phyloP scores from a whole-genome alignment of 2,888 invertebrate genomes.

The Lasioglossum marginatum region DNA sequence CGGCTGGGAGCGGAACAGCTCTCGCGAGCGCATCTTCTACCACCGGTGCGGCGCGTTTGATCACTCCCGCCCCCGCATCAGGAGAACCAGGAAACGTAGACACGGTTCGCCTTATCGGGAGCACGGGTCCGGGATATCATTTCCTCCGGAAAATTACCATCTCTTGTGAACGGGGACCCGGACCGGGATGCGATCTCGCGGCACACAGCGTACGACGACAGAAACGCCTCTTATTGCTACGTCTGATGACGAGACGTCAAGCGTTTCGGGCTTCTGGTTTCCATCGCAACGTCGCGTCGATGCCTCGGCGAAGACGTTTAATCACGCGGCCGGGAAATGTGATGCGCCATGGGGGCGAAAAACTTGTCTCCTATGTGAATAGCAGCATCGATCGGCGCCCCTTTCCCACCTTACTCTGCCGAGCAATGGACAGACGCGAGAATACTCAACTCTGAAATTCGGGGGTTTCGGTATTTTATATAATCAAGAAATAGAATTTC shows the following conservation, averaged over 20 bases:
- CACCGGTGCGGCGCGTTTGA: constrained; percentile 2
- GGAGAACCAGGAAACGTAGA: constrained; percentile 46
- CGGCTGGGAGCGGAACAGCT: constrained; percentile 10
- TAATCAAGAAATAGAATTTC: no score
- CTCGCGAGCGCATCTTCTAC: constrained; percentile 40
- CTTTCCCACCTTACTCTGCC: background rate
- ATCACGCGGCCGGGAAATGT: constrained; percentile 38
- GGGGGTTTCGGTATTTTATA: background rate
- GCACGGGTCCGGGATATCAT: constrained; percentile 67
- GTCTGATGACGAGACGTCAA: constrained; percentile 58
- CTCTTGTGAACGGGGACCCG: constrained; percentile 56
- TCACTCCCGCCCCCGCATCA: constrained; percentile 1
- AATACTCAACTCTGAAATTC: background rate
- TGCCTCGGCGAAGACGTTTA: constrained; percentile 52
- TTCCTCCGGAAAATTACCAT: constrained; percentile 74
- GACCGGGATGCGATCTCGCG: constrained; percentile 51
- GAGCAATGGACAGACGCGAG: background rate
- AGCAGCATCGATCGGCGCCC: constrained; percentile 27
- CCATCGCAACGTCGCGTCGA: constrained; percentile 62
- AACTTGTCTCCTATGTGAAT: constrained; percentile 48
- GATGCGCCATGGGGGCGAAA: constrained; percentile 38
- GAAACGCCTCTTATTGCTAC: constrained; percentile 58
- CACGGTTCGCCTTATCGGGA: constrained; percentile 61
- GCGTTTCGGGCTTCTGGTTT: constrained; percentile 42
- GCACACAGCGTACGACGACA: constrained; percentile 40